Evolutionary conservation across 92 coral and sea anemone species (phyloP).

Genomic region (Parazoanthus darwini): DNA sequence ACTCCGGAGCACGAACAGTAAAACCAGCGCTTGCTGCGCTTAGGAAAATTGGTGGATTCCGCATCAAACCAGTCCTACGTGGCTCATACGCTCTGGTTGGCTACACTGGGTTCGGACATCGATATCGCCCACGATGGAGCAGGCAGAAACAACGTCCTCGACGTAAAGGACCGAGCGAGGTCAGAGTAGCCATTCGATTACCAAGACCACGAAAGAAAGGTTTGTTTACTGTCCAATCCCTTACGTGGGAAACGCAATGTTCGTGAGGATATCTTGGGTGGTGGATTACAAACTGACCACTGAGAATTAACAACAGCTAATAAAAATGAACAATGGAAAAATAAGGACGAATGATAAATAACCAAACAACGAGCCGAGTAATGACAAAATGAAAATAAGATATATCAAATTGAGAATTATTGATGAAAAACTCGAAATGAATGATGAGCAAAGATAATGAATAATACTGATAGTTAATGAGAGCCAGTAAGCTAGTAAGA

Average conservation of each 20-base stretch:
- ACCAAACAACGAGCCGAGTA: no score
- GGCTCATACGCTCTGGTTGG: slow-evolving; percentile 30
- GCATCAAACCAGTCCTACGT: slow-evolving; percentile 17
- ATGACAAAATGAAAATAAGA: no score
- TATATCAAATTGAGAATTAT: no score
- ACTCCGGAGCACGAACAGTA: slow-evolving; percentile 17
- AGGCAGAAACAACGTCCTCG: slow-evolving; percentile 25
- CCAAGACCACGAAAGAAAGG: slow-evolving; percentile 34
- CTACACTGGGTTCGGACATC: slow-evolving; percentile 18
- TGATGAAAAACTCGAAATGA: no score
- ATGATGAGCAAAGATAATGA: no score
- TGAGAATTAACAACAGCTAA: no score
- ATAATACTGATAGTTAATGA: no score
- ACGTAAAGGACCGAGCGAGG: slow-evolving; percentile 16
- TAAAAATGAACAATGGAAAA: no score
- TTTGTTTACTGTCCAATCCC: neutral
- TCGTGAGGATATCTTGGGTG: no score
- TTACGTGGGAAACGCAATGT: neutral
- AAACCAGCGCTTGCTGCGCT: slow-evolving; percentile 31
- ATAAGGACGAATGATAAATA: no score
- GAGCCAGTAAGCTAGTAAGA: no score
- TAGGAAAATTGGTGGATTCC: slow-evolving; percentile 25
- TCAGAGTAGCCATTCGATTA: neutral
- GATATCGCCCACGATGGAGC: slow-evolving; percentile 38
- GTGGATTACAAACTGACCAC: no score